A percentile compares a stretch with the other conserved stretches of the same genome.
Conservation (phyloP, 2,113 vertebrate genomes). For the Blennius ocellaris region DNA sequence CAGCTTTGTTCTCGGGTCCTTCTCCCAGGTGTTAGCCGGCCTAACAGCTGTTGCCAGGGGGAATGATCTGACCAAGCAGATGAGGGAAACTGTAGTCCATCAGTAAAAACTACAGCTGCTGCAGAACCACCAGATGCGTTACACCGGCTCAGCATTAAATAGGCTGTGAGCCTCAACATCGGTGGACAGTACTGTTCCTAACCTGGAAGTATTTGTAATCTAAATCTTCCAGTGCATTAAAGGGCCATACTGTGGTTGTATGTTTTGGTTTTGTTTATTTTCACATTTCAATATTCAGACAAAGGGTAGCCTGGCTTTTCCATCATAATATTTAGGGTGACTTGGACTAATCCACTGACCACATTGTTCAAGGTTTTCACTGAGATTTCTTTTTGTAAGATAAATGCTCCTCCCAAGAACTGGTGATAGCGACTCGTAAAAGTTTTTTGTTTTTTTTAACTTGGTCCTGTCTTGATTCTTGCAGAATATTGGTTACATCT, state of each 20-base stretch:
- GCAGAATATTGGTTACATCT: background rate
- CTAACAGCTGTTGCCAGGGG: conserved; percentile 43
- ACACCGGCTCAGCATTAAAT: background rate
- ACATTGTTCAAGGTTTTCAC: background rate
- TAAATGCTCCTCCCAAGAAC: background rate
- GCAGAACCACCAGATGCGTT: conserved; percentile 30
- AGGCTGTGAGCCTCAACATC: conserved; percentile 1
- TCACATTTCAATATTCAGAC: too few relatives aligned
- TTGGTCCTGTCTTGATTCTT: background rate
- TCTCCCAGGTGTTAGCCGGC: conserved; percentile 42
- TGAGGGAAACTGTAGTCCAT: conserved; percentile 18
- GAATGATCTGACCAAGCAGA: conserved; percentile 49
- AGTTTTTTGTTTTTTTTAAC: too few relatives aligned
- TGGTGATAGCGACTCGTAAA: too few relatives aligned
- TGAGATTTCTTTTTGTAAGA: background rate
- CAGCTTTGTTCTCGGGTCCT: conserved; percentile 26
- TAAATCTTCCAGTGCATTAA: background rate
- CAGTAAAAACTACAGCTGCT: conserved; percentile 37
- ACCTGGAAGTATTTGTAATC: background rate
- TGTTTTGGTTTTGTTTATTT: too few relatives aligned
- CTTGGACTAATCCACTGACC: background rate
- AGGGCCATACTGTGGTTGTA: background rate
- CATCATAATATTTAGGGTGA: too few relatives aligned
- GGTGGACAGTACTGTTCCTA: background rate
- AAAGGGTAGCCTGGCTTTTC: too few relatives aligned